Evolutionary conservation across 64 coral and sea anemone species (phyloP), one percentile per base, ranked within the genome.

Genomic region (Pocillopora verrucosa): DNA sequence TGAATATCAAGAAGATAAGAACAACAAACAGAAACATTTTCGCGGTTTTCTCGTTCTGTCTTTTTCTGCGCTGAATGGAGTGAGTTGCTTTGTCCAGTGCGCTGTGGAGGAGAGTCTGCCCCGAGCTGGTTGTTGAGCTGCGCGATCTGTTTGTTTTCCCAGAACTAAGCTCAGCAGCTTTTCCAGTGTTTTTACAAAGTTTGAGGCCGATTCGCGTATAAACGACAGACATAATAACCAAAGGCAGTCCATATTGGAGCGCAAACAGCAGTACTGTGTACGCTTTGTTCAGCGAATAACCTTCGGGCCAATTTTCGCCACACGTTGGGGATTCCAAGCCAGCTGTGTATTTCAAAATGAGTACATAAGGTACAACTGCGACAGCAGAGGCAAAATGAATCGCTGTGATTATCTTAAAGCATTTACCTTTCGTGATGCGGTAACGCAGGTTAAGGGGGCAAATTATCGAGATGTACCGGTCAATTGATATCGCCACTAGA

Each of bases 11-110:
- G 79, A 97, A 97, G 22, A 97, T 97, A 12, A 80, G 78, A 25
- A 97, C 95, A 61, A 97, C 76, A 17, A 93, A 76, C 17, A 97
- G 70, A 74, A 97, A 97, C 95, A 97, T 97, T 38, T 93, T 90
- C 15, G 93, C 95, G 1, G 92, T 93, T 25, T 97, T 97, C 20
- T 88, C 80, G 58, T 93, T 97, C 17, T 91, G 95, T 60, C 73
- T 35, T 73, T 87, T 93, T 51, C 95, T 81, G 34, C 80, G 90
- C 56, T 87, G 88, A 19, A 97, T 69, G 3, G 95, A 90, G n/a
- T 60, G 25, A 2, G n/a, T 63, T 0, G 60, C 68, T 19, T 24
- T 90, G 60, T 87, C 76, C 15, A 56, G 24, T 26, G 41, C 38
- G 5, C 35, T 56, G 10, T 57, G 17, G 1, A 38, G 63, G 56